phyloP scores from a whole-genome alignment of 2,888 invertebrate species.

The Cerceris ruficornis region DNA sequence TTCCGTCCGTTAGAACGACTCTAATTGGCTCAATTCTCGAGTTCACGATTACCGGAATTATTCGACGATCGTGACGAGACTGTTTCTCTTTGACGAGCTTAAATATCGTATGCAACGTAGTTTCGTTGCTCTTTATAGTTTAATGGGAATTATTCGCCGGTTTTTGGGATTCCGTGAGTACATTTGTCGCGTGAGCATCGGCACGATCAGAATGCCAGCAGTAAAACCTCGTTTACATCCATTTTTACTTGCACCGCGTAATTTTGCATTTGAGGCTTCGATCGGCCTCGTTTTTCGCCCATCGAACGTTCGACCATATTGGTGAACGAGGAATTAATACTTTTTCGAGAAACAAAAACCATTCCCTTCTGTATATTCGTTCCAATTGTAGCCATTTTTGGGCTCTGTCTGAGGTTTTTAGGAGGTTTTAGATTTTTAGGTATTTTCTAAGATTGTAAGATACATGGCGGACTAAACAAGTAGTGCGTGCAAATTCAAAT shows the following conservation, averaged over 20 bases:
- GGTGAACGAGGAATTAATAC: too few relatives aligned
- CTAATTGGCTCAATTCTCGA: too few relatives aligned
- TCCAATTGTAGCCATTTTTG: too few relatives aligned
- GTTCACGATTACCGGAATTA: not conserved
- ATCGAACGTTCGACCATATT: not conserved
- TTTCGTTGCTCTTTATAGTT: not conserved
- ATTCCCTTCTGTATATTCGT: too few relatives aligned
- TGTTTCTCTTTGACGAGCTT: not conserved
- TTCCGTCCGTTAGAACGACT: not conserved
- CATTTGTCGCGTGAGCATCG: not conserved
- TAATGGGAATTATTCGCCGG: not conserved
- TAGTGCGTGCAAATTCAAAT: too few relatives aligned
- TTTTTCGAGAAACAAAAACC: too few relatives aligned
- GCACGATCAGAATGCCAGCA: not conserved
- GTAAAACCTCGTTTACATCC: slow-evolving; percentile 6
- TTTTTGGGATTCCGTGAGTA: slow-evolving; percentile 5
- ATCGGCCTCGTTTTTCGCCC: slow-evolving; percentile 2
- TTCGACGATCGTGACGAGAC: not conserved
- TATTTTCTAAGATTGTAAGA: too few relatives aligned
- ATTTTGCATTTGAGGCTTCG: not conserved
- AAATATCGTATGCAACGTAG: not conserved
- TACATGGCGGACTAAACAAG: too few relatives aligned
- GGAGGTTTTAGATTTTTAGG: too few relatives aligned
- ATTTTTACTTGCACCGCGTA: not conserved
- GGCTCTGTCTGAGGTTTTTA: too few relatives aligned